Percentiles rank a stretch among this genome's conserved stretches.
Evolutionary conservation across 2,797 vertebrate species (phyloP).

Genomic region (Alectoris magna): DNA sequence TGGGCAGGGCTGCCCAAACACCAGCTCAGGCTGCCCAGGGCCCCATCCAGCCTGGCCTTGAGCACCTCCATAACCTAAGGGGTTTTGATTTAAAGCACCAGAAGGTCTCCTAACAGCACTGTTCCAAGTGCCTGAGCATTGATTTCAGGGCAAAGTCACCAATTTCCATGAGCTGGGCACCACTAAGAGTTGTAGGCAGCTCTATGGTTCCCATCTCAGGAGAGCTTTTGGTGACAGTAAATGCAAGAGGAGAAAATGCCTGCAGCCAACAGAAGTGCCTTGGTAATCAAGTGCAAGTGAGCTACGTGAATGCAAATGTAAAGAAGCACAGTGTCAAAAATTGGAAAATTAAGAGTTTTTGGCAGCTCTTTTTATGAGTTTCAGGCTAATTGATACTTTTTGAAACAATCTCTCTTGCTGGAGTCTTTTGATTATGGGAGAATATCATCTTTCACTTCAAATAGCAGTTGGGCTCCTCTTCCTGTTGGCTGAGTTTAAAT

Average conservation of each 20-base stretch:
- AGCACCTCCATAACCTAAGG: not conserved
- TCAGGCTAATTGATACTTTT: not conserved
- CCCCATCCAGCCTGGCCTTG: not conserved
- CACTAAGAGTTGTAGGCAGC: not conserved
- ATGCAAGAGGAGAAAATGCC: not conserved
- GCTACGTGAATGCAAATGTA: not conserved
- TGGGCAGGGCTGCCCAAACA: not conserved
- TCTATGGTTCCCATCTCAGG: accelerated
- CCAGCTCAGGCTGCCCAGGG: not conserved
- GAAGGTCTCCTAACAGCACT: not conserved
- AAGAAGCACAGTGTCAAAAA: not conserved
- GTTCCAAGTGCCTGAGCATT: not conserved
- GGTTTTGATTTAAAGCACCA: not conserved
- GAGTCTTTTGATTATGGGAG: not conserved
- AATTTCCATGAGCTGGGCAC: not conserved
- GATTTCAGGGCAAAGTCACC: not conserved
- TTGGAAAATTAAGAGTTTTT: not conserved
- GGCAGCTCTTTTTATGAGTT: not conserved
- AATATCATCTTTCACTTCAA: constrained; percentile 19
- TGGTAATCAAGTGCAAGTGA: not conserved
- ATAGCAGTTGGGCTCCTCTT: not conserved
- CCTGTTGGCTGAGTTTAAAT: not conserved
- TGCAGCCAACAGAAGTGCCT: not conserved
- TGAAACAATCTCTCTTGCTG: not conserved
- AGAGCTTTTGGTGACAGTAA: not conserved